These are phyloP conservation scores for Trichonephila clavata DNA, from an alignment of 1,140 invertebrate species.

Conservation along the genomic window DNA sequence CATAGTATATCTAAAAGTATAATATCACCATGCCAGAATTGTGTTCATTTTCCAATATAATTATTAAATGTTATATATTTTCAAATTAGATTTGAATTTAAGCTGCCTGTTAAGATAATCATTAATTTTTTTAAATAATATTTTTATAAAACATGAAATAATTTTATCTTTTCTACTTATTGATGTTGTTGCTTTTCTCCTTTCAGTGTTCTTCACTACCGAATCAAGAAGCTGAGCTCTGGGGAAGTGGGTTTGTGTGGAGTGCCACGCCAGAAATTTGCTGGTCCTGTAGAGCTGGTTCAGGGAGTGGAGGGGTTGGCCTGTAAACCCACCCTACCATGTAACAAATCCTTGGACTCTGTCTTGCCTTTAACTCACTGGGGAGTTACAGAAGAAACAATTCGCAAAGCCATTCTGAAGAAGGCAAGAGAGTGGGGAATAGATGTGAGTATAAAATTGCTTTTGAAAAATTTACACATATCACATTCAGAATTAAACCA, in stretches of 20 bases:
- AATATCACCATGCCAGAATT: no score
- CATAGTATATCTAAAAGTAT: no score
- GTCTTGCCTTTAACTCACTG: conserved; percentile 81
- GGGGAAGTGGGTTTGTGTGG: conserved; percentile 78
- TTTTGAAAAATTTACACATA: background rate
- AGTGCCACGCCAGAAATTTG: conserved; percentile 78
- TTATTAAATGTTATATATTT: no score
- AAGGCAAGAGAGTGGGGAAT: conserved; percentile 80
- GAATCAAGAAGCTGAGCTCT: conserved; percentile 77
- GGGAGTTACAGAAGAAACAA: conserved; percentile 81
- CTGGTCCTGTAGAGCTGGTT: conserved; percentile 78
- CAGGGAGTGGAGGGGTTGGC: conserved; percentile 79
- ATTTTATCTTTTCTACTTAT: no score
- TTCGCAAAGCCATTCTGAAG: conserved; percentile 80
- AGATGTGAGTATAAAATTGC: conserved; percentile 77
- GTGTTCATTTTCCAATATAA: no score
- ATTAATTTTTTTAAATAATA: no score
- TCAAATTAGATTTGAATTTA: no score
- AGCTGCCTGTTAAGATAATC: no score
- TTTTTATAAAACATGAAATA: no score
- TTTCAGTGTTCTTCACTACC: conserved; percentile 79
- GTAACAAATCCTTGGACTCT: conserved; percentile 79
- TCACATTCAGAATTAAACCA: no score
- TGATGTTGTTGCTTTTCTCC: background rate
- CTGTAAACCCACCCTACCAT: conserved; percentile 80